A percentile compares a stretch with the other conserved stretches of the same genome.
These are phyloP conservation scores for Malurus splendens DNA, from an alignment of 2,797 vertebrate genomes.

Conservation along the genomic window DNA sequence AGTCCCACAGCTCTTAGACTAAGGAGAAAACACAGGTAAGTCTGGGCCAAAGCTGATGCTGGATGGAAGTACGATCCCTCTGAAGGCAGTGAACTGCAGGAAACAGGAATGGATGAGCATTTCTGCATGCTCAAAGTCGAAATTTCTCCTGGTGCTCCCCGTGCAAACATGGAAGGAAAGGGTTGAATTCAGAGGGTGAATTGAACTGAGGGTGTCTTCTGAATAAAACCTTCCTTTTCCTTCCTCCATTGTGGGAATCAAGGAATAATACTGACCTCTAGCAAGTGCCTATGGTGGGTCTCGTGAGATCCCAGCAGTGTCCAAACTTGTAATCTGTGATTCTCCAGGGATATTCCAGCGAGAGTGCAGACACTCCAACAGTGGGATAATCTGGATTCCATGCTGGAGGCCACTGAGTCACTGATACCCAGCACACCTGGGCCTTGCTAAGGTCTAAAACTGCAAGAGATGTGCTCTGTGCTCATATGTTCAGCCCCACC, in stretches of 20 bases:
- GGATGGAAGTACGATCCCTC: neutral
- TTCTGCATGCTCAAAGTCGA: neutral
- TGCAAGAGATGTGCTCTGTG: neutral
- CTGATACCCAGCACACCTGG: fast-evolving
- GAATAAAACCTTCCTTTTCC: neutral
- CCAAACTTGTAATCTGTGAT: neutral
- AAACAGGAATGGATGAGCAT: neutral
- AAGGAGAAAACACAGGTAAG: neutral
- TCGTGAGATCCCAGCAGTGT: neutral
- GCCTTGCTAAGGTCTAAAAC: neutral
- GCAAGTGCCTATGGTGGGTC: neutral
- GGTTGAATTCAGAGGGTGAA: neutral
- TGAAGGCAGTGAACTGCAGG: neutral
- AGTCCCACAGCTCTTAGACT: neutral
- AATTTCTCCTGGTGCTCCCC: neutral
- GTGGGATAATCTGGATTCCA: neutral
- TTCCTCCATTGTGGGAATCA: neutral
- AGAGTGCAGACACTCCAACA: fast-evolving
- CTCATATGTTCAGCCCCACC: neutral
- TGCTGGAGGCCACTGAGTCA: neutral
- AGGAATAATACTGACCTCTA: neutral
- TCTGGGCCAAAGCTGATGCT: neutral
- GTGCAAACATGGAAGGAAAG: neutral
- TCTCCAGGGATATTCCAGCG: neutral
- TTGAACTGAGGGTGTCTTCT: neutral